phyloP scores from a whole-genome alignment of 2,888 invertebrate genomes.

The Andrena hattorfiana region DNA sequence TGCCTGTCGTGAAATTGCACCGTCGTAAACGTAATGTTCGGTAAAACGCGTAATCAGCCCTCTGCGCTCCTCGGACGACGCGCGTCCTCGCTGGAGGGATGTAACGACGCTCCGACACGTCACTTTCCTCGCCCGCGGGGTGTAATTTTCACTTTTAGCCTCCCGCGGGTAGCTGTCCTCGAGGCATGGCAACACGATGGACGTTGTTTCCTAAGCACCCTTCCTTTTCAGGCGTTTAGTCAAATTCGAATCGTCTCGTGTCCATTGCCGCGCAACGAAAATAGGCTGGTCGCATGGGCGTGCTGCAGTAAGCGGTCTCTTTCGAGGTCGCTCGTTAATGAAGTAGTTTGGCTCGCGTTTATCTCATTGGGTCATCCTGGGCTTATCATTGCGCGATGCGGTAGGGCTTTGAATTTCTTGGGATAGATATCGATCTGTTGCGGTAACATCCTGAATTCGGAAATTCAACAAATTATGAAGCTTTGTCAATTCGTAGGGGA shows the following conservation, averaged over 20 bases:
- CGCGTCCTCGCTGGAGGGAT: slow-evolving; percentile 38
- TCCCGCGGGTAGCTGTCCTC: slow-evolving; percentile 12
- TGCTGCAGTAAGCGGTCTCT: too few species aligned
- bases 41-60: slow-evolving; percentile 76
- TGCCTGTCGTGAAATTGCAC: slow-evolving; percentile 74
- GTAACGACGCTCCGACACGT: slow-evolving; percentile 47
- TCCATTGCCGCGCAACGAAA: too few species aligned
- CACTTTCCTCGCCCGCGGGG: slow-evolving; percentile 15
- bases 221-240: too few species aligned
- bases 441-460: too few species aligned
- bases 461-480: too few species aligned
- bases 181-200: too few species aligned
- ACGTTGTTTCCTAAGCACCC: too few species aligned
- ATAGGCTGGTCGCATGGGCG: too few species aligned
- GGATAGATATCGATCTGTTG: too few species aligned
- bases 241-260: too few species aligned
- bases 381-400: slow-evolving; percentile 51
- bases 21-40: slow-evolving; percentile 75
- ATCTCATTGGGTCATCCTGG: slow-evolving; percentile 59
- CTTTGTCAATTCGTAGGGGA: too few species aligned
- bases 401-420: too few species aligned
- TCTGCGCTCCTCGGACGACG: slow-evolving; percentile 27
- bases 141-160: slow-evolving; percentile 62
- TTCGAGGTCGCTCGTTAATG: slow-evolving; percentile 61
- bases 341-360: slow-evolving; percentile 69